Conservation (phyloP, 1,140 invertebrate genomes). For the Papilio dardanus region DNA sequence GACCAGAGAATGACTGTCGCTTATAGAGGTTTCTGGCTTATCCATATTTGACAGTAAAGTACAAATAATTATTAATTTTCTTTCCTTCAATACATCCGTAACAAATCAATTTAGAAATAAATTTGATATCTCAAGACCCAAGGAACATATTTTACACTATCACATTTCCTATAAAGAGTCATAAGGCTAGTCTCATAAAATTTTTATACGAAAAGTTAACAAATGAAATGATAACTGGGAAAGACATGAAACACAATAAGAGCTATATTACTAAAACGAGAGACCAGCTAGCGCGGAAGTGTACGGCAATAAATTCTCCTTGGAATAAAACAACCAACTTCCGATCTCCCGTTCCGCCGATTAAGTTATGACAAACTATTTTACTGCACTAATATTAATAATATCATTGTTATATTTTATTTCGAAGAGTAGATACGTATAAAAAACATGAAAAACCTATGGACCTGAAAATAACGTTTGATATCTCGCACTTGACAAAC, state of each 20-base stretch:
- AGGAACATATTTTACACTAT: not conserved
- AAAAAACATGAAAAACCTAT: too few relatives aligned
- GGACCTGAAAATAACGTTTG: too few relatives aligned
- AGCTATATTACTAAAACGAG: not conserved
- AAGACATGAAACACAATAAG: not conserved
- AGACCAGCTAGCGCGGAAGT: not conserved
- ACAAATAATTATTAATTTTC: not conserved
- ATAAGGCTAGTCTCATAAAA: not conserved
- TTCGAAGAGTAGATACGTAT: not conserved
- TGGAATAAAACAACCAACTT: constrained; percentile 13
- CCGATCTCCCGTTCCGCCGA: not conserved
- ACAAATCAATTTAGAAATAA: too few relatives aligned
- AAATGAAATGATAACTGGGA: not conserved
- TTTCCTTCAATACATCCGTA: too few relatives aligned
- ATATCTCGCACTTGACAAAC: too few relatives aligned
- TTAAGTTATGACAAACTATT: constrained; percentile 17
- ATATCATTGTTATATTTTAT: not conserved
- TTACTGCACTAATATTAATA: constrained; percentile 13
- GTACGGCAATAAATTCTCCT: constrained; percentile 7
- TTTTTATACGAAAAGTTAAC: constrained; percentile 1
- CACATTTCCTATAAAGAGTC: not conserved
- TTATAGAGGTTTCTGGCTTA: too few relatives aligned
- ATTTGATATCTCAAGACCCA: too few relatives aligned
- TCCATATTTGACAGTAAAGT: too few relatives aligned
- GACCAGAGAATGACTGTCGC: too few relatives aligned